Base-by-base conservation (phyloP, 2,888 invertebrate species). In the Galerucella nymphaeae region DNA sequence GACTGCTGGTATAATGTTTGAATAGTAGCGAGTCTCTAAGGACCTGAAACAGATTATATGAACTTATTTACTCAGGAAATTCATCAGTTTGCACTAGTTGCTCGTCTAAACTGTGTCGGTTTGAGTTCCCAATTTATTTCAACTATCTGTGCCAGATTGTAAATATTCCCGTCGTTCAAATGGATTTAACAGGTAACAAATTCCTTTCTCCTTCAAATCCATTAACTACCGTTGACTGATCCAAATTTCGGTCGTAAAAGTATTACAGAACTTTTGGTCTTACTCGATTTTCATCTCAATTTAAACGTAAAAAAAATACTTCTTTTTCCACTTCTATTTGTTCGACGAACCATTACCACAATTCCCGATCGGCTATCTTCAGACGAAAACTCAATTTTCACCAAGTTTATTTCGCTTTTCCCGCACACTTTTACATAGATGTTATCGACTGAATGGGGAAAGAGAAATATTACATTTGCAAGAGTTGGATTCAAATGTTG, bases 331-430 rank as follows among this genome's bases (percentile, higher is more conserved):
- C 23, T 66, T 66, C 66, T 13, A 66, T 66, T 66, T 45, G 45
- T 58, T 58, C 67, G 67, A 61, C 48, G 48, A 61, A 30, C 61
- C 16, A 59, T 67, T 67, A 45, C 67, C 59, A n/a, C 59, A 67
- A 67, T 67, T 67, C 61, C 67, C 61, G 48, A 38, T 61, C 59
- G 67, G 61, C 61, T 48, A 67, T 67, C 59, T 67, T 61, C 45
- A 13, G 50, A 45, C 30, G 59, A 48, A 67, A 67, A 67, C 67
- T 59, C 61, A 67, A 67, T 67, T 67, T 67, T 61, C 67, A 20
- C 50, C 48, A 67, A 67, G 59, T 61, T 66, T 67, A 61, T 61
- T 50, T 50, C 67, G 48, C 48, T 59, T 50, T 67, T 67, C 38
- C 14, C 41, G 20, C 59, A 30, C 50, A 45, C 61, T 61, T 6